A percentile compares a stretch with the other conserved stretches of the same genome.
Conservation (phyloP, 2,113 vertebrate species). For the Anarhynchus alexandrinus region DNA sequence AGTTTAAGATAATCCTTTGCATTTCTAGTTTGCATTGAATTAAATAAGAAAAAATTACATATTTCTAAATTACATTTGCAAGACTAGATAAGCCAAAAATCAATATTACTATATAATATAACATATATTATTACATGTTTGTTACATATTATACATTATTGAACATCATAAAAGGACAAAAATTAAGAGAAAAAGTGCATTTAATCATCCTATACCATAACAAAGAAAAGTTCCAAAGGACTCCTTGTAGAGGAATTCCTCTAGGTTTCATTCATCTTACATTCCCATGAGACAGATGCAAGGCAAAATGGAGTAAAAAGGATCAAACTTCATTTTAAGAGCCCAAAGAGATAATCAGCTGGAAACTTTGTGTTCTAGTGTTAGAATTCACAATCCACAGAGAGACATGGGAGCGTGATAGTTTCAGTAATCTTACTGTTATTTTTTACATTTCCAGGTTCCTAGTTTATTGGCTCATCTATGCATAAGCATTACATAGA, state of each 20-base stretch:
- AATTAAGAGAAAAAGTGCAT: accelerated
- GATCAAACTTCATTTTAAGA: background rate
- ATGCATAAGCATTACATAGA: background rate
- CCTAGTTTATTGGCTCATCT: background rate
- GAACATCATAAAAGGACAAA: background rate
- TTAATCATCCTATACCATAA: background rate
- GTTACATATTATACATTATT: background rate
- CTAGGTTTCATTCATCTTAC: background rate
- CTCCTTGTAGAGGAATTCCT: background rate
- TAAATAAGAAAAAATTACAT: background rate
- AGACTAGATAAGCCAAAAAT: background rate
- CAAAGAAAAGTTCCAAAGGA: background rate
- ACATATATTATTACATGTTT: background rate
- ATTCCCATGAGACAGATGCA: background rate
- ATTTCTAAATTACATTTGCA: background rate
- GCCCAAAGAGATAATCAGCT: background rate
- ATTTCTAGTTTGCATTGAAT: background rate
- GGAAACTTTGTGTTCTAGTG: background rate
- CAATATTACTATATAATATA: background rate
- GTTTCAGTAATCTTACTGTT: background rate
- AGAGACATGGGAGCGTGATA: accelerated
- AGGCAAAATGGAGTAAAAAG: background rate
- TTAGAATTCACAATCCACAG: background rate
- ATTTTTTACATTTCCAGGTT: background rate
- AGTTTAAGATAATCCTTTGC: background rate